A percentile compares a stretch with the other conserved stretches of the same genome.
phyloP scores from a whole-genome alignment of 2,888 invertebrate genomes.

The Dolichomitus sp. region DNA sequence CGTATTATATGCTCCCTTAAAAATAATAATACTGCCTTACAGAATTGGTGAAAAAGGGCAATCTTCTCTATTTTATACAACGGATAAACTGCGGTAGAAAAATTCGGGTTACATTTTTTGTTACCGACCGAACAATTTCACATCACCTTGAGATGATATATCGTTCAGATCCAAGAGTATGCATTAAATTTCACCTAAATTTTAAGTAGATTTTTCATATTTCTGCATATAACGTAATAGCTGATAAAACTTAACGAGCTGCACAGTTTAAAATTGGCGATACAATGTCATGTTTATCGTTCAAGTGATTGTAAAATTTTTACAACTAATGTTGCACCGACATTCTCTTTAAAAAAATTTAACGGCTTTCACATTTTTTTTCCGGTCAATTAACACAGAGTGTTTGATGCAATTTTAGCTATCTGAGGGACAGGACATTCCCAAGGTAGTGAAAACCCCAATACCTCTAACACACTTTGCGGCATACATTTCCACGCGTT shows the following conservation, averaged over 20 bases:
- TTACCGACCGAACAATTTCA: neutral
- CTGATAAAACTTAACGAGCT: neutral
- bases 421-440: slow-evolving; percentile 97
- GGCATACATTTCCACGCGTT: slow-evolving; percentile 64
- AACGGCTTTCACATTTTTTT: slow-evolving; percentile 59
- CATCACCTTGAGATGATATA: neutral
- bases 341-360: neutral
- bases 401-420: slow-evolving; percentile 89
- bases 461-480: slow-evolving; percentile 65
- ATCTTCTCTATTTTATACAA: neutral
- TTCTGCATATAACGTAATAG: neutral
- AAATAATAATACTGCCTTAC: neutral
- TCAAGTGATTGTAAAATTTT: slow-evolving; percentile 1
- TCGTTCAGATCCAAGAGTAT: neutral
- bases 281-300: neutral
- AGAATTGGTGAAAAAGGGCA: neutral
- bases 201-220: neutral
- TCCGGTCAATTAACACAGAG: slow-evolving; percentile 64
- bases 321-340: neutral
- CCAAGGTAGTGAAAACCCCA: slow-evolving; percentile 91
- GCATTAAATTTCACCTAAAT: neutral
- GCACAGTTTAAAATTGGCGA: neutral
- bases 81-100: neutral
- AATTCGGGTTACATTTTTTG: slow-evolving; percentile 1
- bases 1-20: neutral